phyloP scores from a whole-genome alignment of 1,140 invertebrate species.

The Drosophila simulans region DNA sequence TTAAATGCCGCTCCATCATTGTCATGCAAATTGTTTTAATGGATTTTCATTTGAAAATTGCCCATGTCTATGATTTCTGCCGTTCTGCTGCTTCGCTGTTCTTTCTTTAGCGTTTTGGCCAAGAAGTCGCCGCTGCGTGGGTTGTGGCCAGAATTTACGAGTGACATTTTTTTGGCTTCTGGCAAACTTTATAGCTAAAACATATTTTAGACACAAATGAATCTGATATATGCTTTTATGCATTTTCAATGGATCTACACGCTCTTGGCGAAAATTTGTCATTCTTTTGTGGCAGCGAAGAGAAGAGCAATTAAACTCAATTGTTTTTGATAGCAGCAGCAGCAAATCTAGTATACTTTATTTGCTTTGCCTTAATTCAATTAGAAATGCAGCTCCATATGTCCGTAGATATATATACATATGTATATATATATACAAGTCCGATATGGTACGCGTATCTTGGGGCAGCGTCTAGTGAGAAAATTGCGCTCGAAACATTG shows the following conservation, averaged over 20 bases:
- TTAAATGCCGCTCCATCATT: conserved; percentile 84
- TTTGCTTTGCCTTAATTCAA: conserved; percentile 83
- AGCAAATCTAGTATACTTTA: conserved; percentile 78
- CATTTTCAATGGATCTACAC: conserved; percentile 60
- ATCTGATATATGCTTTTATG: conserved; percentile 52
- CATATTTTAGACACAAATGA: conserved; percentile 18
- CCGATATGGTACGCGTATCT: conserved; percentile 68
- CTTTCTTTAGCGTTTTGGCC: conserved; percentile 28
- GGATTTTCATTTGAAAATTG: conserved; percentile 57
- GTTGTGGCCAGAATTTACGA: conserved; percentile 67
- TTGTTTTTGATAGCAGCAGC: conserved; percentile 73
- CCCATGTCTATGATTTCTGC: conserved; percentile 36
- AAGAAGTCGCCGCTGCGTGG: conserved; percentile 54
- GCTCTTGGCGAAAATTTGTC: conserved; percentile 8
- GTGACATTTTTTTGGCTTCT: conserved; percentile 73
- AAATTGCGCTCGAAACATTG: conserved; percentile 84
- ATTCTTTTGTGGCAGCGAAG: conserved; percentile 29
- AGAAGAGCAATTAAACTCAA: conserved; percentile 83
- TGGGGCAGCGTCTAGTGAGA: conserved; percentile 47
- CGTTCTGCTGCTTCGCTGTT: neutral
- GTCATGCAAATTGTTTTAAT: conserved; percentile 75
- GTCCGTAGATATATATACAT: conserved; percentile 30
- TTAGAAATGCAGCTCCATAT: conserved; percentile 71
- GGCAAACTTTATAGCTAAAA: conserved; percentile 25
- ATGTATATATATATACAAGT: conserved; percentile 9